These are phyloP conservation scores for Cheiracanthium punctorium DNA, from an alignment of 2,888 invertebrate species.

Conservation along the genomic window DNA sequence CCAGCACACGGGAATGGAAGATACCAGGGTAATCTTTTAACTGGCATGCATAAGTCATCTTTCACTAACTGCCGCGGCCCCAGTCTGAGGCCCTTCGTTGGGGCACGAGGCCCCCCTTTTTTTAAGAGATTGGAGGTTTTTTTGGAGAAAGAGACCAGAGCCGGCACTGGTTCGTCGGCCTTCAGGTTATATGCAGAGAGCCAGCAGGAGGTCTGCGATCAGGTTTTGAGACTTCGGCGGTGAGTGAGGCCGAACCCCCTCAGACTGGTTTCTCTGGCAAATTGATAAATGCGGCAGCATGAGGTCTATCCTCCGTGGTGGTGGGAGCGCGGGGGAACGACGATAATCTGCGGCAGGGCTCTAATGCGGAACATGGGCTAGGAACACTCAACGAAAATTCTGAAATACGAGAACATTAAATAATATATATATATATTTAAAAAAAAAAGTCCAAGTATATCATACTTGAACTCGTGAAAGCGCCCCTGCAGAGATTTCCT, in stretches of 20 bases:
- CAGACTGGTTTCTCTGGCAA: constrained; percentile 56
- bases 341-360: background rate
- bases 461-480: too few relatives aligned
- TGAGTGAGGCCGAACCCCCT: constrained; percentile 14
- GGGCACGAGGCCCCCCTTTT: background rate
- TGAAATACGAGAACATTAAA: background rate
- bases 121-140: constrained; percentile 31
- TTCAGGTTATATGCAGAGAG: constrained; percentile 56
- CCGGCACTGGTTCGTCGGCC: constrained; percentile 55
- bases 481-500: too few relatives aligned
- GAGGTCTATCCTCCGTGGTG: background rate
- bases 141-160: constrained; percentile 32
- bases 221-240: constrained; percentile 41
- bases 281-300: constrained; percentile 21
- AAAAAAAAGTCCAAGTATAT: too few relatives aligned
- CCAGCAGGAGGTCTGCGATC: constrained; percentile 65
- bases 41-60: constrained; percentile 1
- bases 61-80: background rate
- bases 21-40: background rate
- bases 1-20: background rate
- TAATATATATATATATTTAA: too few relatives aligned
- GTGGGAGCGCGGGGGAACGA: too few relatives aligned
- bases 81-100: background rate
- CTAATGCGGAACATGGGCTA: background rate
- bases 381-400: background rate